Base-by-base conservation (phyloP, 2,113 vertebrate genomes). In the Henicopernis longicauda region DNA sequence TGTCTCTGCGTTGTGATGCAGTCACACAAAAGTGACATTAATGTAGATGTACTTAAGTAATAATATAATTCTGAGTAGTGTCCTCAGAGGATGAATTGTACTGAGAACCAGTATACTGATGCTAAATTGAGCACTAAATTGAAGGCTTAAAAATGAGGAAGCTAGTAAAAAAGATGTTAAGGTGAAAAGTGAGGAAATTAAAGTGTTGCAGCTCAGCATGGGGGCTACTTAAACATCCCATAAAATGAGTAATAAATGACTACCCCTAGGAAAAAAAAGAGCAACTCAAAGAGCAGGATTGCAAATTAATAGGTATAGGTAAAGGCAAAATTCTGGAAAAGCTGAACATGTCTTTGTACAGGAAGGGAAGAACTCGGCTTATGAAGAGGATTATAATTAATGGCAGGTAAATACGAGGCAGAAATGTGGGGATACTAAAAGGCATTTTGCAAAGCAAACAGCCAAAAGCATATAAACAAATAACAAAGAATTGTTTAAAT, bases 121-220 rank as follows among this genome's bases (percentile, higher is more conserved):
- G 92, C 88, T 97, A 97, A 97, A 97, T 95, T 92, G 92, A 93
- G 92, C 96, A 96, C 93, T 96, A 96, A 97, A 97, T 97, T 94
- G 94, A 89, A 93, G 92, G 96, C 92, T 97, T 97, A 96, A 96
- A 97, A 97, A 96, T 89, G 92, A 96, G 95, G 86, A 95, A 96
- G 97, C 94, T 95, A 93, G 95, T 97, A 95, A 97, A 96, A 97
- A 93, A 94, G 96, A 97, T 93, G 95, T 97, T 97, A 96, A 97
- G 97, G 97, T 97, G 96, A 97, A 97, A 96, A 97, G 97, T 95
- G 96, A 97, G 96, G 96, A 97, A 97, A 97, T 97, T 95, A 94
- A 96, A 96, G 96, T 92, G 92, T 97, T 95, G 90, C 85, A 81
- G 80, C 97, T 96, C 97, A 94, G 93, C 92, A 95, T 91, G 96